Base-by-base conservation (phyloP, 1,140 invertebrate species). In the Drosophila insularis region DNA sequence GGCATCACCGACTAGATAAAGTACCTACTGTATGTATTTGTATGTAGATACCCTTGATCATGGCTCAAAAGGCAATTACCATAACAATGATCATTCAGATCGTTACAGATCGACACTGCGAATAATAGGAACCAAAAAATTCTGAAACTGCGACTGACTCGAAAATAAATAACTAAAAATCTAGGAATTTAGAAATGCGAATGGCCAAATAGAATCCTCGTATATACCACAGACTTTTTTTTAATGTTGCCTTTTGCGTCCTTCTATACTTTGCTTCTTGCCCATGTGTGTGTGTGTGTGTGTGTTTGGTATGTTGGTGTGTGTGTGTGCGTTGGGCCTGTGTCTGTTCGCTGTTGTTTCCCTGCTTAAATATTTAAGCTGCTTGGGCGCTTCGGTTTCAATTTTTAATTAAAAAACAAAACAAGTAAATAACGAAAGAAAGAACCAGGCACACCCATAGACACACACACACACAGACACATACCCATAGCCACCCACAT, bases 401-500 rank as follows among this genome's bases (percentile, higher is more conserved):
- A 84, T 79, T 79, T 82, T 84, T 84, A 66, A 82, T 80, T 72
- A 70, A 63, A 65, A 72, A 80, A 71, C 61, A 74, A 78, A 74
- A 14, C 58, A 63, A 63, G 56, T 46, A 32, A 46, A 66, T 68
- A 56, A 60, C 8, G 23, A 68, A 64, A 63, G 17, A 5, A 50
- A 62, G 31, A 63, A 39, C 19, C 37, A 43, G 40, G 39, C 19
- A 37, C 6, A 67, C 27, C 66, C 32, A 55, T 39, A 7, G 13
- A 62, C 55, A 31, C 7, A 46, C 31, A 71, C n/a, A 60, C 43
- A 23, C 19, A 61, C 19, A 46, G 6, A 19, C 14, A 71, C 23
- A 59, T 17, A 64, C 58, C 17, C 31, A 63, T 23, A 59, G n/a
- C 14, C 8, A 11, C 6, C 4, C 40, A 58, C 43, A 17, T 4